phyloP scores from a whole-genome alignment of 2,888 invertebrate genomes.

The Abscondita cerata region DNA sequence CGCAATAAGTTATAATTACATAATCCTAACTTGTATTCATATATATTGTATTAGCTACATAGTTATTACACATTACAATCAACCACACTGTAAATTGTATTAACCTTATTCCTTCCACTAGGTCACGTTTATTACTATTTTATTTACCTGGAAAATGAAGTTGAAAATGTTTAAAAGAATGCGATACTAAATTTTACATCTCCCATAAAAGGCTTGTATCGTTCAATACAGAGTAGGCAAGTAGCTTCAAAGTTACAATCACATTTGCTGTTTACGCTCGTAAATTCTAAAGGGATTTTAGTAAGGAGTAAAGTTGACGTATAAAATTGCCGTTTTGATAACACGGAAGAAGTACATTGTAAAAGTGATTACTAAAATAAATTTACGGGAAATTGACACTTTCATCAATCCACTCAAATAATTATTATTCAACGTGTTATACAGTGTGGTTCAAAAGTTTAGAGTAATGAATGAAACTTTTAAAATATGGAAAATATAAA shows the following conservation, averaged over 20 bases:
- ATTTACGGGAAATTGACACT: too few species aligned
- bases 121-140: slow-evolving; percentile 7
- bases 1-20: too few species aligned
- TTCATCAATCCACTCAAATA: too few species aligned
- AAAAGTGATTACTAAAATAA: neutral
- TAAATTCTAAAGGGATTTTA: slow-evolving; percentile 25
- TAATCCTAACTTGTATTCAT: too few species aligned
- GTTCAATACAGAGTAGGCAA: slow-evolving; percentile 12
- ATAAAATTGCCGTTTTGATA: slow-evolving; percentile 22
- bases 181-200: slow-evolving; percentile 24
- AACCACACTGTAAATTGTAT: too few species aligned
- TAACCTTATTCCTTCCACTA: neutral
- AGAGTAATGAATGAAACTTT: too few species aligned
- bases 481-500: too few species aligned
- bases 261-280: slow-evolving; percentile 23
- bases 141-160: slow-evolving; percentile 19
- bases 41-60: too few species aligned
- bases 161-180: slow-evolving; percentile 17
- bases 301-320: slow-evolving; percentile 25
- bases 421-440: too few species aligned
- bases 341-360: slow-evolving; percentile 19
- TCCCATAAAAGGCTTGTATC: slow-evolving; percentile 21
- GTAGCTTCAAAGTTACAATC: slow-evolving; percentile 20
- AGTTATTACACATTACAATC: too few species aligned
- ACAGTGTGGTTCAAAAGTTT: too few species aligned